phyloP scores from a whole-genome alignment of 2,797 vertebrate genomes.

The Eospalax fontanierii region DNA sequence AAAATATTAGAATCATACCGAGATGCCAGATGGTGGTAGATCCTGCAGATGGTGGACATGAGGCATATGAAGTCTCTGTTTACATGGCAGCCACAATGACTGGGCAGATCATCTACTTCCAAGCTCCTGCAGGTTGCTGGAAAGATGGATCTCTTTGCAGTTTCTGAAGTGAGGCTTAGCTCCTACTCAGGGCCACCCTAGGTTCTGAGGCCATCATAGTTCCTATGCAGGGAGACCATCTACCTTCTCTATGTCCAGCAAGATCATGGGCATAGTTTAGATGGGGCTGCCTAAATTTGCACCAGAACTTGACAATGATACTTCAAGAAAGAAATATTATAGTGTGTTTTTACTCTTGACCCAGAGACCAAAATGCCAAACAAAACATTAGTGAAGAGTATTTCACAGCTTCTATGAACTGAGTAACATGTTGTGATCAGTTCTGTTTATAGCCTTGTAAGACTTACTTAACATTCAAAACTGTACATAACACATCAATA shows the following conservation, averaged over 20 bases:
- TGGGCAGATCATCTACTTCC: neutral
- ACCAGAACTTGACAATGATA: neutral
- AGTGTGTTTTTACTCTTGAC: neutral
- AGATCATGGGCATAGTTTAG: neutral
- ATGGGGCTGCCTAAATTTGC: neutral
- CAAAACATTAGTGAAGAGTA: neutral
- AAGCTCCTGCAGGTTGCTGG: neutral
- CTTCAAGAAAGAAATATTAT: neutral
- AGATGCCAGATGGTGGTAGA: too few species aligned
- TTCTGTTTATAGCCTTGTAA: constrained; percentile 14
- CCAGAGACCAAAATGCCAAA: constrained; percentile 42
- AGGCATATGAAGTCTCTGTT: too few species aligned
- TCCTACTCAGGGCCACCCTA: neutral
- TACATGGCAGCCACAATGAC: neutral
- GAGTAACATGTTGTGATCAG: neutral
- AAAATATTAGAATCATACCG: neutral
- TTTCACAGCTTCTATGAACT: neutral
- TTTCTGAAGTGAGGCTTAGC: neutral
- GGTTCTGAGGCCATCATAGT: neutral
- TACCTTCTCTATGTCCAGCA: neutral
- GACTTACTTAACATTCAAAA: constrained; percentile 40
- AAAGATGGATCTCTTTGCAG: constrained; percentile 34
- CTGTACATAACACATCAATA: neutral
- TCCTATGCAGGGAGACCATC: neutral
- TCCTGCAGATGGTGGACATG: neutral